A percentile compares a stretch with the other conserved stretches of the same genome.
These are phyloP conservation scores for Hippotragus niger DNA, from an alignment of 2,113 vertebrate genomes.

Conservation along the genomic window DNA sequence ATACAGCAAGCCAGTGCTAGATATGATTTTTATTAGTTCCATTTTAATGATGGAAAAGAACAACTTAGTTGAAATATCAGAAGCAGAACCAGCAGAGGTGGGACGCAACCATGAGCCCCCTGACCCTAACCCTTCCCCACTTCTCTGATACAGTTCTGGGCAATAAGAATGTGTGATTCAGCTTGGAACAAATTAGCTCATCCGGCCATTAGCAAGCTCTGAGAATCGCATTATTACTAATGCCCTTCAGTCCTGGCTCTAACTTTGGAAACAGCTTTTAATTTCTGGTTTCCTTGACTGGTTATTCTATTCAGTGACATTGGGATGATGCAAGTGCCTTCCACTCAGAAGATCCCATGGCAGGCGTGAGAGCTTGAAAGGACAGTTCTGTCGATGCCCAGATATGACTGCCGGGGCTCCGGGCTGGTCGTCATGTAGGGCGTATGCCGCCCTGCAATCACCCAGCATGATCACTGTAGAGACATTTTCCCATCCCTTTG, in stretches of 20 bases:
- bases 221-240: neutral
- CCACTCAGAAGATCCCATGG: neutral
- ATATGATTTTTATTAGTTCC: neutral
- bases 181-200: neutral
- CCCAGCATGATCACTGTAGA: neutral
- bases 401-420: rapidly evolving
- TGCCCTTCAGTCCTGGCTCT: neutral
- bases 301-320: neutral
- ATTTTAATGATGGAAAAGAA: neutral
- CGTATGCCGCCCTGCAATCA: rapidly evolving
- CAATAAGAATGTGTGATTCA: neutral
- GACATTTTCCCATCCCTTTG: neutral
- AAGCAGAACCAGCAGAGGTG: neutral
- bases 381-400: neutral
- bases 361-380: neutral
- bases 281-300: neutral
- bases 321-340: neutral
- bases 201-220: neutral
- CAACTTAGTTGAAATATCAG: neutral
- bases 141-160: neutral
- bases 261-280: neutral
- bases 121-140: neutral
- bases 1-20: neutral
- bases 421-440: neutral
- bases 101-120: neutral